Conservation (phyloP, 2,888 invertebrate species). For the Drosophila conformis region DNA sequence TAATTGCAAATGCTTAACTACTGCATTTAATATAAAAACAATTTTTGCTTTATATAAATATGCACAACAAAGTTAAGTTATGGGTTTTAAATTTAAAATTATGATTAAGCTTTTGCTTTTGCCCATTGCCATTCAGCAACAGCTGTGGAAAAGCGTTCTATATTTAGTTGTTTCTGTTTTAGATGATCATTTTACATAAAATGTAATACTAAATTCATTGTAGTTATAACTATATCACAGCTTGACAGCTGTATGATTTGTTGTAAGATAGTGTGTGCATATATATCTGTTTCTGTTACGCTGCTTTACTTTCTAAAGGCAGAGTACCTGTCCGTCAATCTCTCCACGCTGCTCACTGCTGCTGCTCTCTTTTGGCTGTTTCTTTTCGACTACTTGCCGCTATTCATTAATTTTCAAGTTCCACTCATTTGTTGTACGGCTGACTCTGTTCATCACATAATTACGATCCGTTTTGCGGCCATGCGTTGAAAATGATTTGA, state of each 20-base stretch:
- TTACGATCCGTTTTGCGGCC: conserved; percentile 64
- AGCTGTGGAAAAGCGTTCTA: conserved; percentile 10
- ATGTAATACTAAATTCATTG: background rate
- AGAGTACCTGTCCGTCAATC: conserved; percentile 11
- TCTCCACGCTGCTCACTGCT: conserved; percentile 6
- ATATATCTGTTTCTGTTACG: background rate
- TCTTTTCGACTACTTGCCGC: conserved; percentile 51
- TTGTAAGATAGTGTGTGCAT: background rate
- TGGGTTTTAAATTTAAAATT: background rate
- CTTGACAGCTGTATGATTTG: background rate
- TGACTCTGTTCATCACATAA: conserved; percentile 63
- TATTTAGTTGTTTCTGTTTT: background rate
- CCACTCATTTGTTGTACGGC: conserved; percentile 52
- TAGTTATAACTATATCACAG: background rate
- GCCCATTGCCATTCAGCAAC: background rate
- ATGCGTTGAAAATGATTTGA: conserved; percentile 72
- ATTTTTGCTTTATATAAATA: background rate
- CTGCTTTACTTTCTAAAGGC: background rate
- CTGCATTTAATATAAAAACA: background rate
- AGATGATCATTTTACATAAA: background rate
- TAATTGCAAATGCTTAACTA: background rate
- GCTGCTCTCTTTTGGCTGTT: conserved; percentile 46
- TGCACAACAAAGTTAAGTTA: background rate
- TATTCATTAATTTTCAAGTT: conserved; percentile 71
- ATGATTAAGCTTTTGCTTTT: background rate